A percentile compares a stretch with the other conserved stretches of the same genome.
Evolutionary conservation across 2,797 vertebrate genomes (phyloP).

Genomic region (Percopsis omiscomaycus): DNA sequence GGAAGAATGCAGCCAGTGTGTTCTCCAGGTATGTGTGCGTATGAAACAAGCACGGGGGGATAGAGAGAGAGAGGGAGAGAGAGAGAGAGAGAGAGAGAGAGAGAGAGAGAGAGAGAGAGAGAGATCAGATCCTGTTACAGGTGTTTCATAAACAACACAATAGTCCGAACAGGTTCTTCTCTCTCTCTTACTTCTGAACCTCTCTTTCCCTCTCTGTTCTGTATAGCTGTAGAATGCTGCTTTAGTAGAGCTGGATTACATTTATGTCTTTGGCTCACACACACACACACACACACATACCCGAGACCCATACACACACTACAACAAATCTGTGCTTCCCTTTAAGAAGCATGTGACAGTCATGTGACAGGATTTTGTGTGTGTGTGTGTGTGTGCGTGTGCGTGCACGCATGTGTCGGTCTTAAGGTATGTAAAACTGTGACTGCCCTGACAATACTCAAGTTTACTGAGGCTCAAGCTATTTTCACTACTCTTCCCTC

Average conservation of each 20-base stretch:
- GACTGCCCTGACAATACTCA: no score
- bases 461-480: no score
- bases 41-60: constrained; percentile 60
- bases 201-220: constrained; percentile 21
- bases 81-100: constrained; percentile 27
- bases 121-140: constrained; percentile 71
- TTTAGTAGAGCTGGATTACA: constrained; percentile 45
- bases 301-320: constrained; percentile 1
- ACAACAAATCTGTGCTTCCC: constrained; percentile 52
- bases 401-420: background rate
- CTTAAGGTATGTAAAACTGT: no score
- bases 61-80: constrained; percentile 10
- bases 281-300: constrained; percentile 27
- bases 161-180: constrained; percentile 59
- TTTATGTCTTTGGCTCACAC: constrained; percentile 38
- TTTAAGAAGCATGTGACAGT: constrained; percentile 60
- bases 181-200: constrained; percentile 24
- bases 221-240: constrained; percentile 43
- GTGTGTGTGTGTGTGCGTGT: constrained; percentile 11
- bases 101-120: constrained; percentile 42
- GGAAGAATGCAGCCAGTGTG: constrained; percentile 80
- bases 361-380: constrained; percentile 57
- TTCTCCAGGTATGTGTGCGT: constrained; percentile 75
- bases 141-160: constrained; percentile 77
- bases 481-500: no score